Percentiles rank a stretch among this genome's conserved stretches.
These are phyloP conservation scores for Empidonax alnorum DNA, from an alignment of 2,113 vertebrate species.

Conservation along the genomic window DNA sequence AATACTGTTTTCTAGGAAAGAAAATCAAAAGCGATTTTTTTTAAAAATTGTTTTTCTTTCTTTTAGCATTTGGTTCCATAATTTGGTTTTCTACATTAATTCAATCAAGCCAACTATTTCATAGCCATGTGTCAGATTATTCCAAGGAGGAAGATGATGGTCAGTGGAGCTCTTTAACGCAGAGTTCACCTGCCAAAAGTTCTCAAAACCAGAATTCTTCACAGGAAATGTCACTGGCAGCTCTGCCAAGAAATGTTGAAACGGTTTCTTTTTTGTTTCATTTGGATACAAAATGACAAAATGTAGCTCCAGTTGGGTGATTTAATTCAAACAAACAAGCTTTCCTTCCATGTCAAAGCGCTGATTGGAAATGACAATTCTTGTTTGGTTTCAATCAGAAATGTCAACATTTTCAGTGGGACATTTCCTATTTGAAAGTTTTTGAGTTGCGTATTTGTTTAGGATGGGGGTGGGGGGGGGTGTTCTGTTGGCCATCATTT, in stretches of 20 bases:
- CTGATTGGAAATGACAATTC: constrained; percentile 6
- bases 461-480: background rate
- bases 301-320: background rate
- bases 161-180: background rate
- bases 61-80: background rate
- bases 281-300: background rate
- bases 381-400: constrained; percentile 41
- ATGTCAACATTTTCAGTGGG: background rate
- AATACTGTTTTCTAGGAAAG: background rate
- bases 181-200: background rate
- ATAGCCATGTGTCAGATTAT: background rate
- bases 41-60: no score
- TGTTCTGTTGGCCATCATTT: background rate
- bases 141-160: background rate
- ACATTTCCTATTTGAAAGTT: background rate
- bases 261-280: background rate
- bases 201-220: background rate
- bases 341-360: background rate
- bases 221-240: background rate
- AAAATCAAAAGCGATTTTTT: accelerated
- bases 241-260: constrained; percentile 9
- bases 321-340: constrained; percentile 22
- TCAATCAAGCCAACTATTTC: background rate
- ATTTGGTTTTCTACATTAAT: background rate
- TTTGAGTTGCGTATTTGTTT: background rate